phyloP scores from a whole-genome alignment of 2,888 invertebrate species.

The Orchestes rusci region DNA sequence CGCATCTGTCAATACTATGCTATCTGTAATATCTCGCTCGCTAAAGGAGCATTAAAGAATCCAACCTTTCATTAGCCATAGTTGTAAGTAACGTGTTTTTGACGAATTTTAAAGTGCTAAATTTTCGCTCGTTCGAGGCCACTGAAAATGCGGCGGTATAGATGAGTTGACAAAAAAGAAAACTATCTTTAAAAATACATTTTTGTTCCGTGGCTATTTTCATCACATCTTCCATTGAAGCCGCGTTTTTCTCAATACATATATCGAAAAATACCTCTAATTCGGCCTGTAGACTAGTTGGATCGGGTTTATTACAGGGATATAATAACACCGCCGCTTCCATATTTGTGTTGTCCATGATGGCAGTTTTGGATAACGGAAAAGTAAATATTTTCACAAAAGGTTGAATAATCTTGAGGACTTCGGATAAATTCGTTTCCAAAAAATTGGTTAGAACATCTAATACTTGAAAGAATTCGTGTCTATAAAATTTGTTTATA shows the following conservation, averaged over 20 bases:
- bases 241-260: background rate
- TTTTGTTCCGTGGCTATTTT: no score
- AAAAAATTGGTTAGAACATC: no score
- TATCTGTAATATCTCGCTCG: background rate
- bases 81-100: background rate
- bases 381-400: constrained; percentile 1
- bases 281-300: background rate
- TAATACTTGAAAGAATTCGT: no score
- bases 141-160: constrained; percentile 1
- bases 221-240: no score
- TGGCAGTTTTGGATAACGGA: background rate
- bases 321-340: background rate
- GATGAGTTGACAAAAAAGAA: no score
- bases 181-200: no score
- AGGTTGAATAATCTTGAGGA: no score
- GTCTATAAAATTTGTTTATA: background rate
- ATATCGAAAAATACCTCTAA: constrained; percentile 1
- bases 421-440: no score
- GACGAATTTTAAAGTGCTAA: background rate
- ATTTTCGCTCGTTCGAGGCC: constrained; percentile 3
- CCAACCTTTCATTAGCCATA: background rate
- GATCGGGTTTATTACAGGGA: background rate
- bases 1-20: no score
- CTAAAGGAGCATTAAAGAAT: background rate
- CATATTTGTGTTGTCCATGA: background rate